Evolutionary conservation across 2,113 vertebrate species (phyloP), one percentile per base, ranked within the genome.

Genomic region (Oceanites oceanicus): DNA sequence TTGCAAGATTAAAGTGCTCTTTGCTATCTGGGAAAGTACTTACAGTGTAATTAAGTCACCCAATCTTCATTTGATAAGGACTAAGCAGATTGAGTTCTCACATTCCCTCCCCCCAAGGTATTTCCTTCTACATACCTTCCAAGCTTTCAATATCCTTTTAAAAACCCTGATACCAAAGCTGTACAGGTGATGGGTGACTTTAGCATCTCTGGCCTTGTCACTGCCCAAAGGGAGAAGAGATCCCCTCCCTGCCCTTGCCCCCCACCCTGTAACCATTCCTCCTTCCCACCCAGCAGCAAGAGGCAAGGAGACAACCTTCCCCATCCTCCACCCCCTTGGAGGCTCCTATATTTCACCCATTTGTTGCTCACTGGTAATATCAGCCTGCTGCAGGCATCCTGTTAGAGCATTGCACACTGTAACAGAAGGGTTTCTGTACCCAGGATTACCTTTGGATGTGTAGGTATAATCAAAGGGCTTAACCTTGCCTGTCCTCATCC

Each of bases 31-130:
- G 58, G 52, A 92, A 86, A 93, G 59, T 80, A 88, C 65, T 96
- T 96, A 74, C n/a, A 81, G 40, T 66, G 49, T 93, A 96, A 95
- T 92, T 92, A 94, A 94, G 93, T 96, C 91, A 95, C 47, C 52
- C 65, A 75, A 84, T 71, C 76, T 90, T 66, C 6, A 1, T 58
- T 96, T 88, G 96, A 96, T 96, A 91, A 93, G 82, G 42, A 55
- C 83, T 91, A 66, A 93, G 74, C 50, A 74, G 80, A 82, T 9
- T 71, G 56, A 71, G 62, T 38, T 87, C 47, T 59, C 9, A 1
- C 36, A 86, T 88, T 90, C 82, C 63, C 59, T 84, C 79, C 68
- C 63, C 73, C n/a, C 72, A 38, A 86, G 76, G 73, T 44, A 86
- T 91, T 86, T 92, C 63, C 75, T 63, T 77, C 75, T 27, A 40